A percentile compares a stretch with the other conserved stretches of the same genome.
phyloP scores from a whole-genome alignment of 2,113 vertebrate species.

The Melospiza melodia region DNA sequence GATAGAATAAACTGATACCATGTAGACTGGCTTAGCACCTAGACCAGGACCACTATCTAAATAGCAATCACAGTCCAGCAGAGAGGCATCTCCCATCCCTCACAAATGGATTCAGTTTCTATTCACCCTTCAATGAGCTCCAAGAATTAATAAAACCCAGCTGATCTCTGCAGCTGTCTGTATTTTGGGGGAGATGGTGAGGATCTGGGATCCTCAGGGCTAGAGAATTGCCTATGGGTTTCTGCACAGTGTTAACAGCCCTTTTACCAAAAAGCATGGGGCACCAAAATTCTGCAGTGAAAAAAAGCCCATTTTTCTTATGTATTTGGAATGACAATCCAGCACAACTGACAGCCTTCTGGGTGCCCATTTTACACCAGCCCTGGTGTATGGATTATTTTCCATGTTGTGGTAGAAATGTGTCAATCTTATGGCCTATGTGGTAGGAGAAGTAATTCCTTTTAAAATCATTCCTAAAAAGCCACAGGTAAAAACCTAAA shows the following conservation, averaged over 20 bases:
- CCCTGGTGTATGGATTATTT: not conserved
- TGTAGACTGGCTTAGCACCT: not conserved
- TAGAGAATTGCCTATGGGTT: not conserved
- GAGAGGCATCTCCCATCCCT: not conserved
- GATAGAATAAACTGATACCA: not conserved
- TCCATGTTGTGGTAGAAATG: not conserved
- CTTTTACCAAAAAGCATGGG: not conserved
- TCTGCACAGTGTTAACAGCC: not conserved
- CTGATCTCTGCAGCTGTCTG: not conserved
- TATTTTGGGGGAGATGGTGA: not conserved
- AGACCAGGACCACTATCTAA: rapidly evolving
- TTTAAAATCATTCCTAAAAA: not conserved
- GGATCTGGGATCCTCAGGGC: not conserved
- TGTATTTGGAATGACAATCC: not conserved
- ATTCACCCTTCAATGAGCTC: not conserved
- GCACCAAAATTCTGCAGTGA: not conserved
- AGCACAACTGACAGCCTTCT: not conserved
- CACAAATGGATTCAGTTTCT: not conserved
- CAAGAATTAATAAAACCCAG: not conserved
- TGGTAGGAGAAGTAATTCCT: not conserved
- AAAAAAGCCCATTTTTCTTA: not conserved
- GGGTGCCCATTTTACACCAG: not conserved
- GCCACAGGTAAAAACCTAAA: not conserved
- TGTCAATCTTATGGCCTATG: rapidly evolving
- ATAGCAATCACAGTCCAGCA: not conserved